Conservation (phyloP, 2,113 vertebrate genomes). For the Fulmarus glacialis region DNA sequence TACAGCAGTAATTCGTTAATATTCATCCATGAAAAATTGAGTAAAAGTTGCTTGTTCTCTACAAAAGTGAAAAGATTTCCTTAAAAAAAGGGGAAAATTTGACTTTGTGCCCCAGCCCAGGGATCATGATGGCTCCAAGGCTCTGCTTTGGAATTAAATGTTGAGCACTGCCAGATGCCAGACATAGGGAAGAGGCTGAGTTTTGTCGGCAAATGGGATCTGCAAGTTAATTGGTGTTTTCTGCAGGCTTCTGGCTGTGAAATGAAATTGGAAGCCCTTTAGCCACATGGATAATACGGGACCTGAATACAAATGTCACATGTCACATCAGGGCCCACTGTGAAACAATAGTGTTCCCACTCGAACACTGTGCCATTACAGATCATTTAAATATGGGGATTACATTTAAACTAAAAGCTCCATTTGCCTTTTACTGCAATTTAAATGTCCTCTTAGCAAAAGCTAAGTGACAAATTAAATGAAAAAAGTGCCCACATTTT, state of each 20-base stretch:
- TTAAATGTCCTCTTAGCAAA: constrained; percentile 80
- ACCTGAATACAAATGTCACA: constrained; percentile 82
- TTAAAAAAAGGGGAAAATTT: constrained; percentile 24
- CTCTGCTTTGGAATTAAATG: constrained; percentile 73
- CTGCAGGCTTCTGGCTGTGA: constrained; percentile 80
- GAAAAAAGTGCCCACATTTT: constrained; percentile 76
- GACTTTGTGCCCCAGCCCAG: constrained; percentile 51
- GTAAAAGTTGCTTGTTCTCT: constrained; percentile 45
- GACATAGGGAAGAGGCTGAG: constrained; percentile 70
- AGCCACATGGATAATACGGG: constrained; percentile 78
- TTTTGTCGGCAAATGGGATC: constrained; percentile 79
- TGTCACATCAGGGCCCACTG: constrained; percentile 74
- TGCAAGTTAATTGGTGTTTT: constrained; percentile 85
- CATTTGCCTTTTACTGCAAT: constrained; percentile 78
- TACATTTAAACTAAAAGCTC: constrained; percentile 80
- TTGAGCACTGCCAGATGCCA: constrained; percentile 74
- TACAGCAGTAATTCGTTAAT: background rate
- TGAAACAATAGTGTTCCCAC: constrained; percentile 74
- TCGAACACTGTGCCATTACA: constrained; percentile 70
- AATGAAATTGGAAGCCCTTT: constrained; percentile 84
- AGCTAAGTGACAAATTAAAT: constrained; percentile 84
- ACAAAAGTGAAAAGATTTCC: constrained; percentile 12
- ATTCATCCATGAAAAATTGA: constrained; percentile 34
- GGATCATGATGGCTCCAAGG: constrained; percentile 49
- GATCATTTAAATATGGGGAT: constrained; percentile 81